These are phyloP conservation scores for Protula sp. DNA, from an alignment of 2,888 invertebrate genomes.

Conservation along the genomic window DNA sequence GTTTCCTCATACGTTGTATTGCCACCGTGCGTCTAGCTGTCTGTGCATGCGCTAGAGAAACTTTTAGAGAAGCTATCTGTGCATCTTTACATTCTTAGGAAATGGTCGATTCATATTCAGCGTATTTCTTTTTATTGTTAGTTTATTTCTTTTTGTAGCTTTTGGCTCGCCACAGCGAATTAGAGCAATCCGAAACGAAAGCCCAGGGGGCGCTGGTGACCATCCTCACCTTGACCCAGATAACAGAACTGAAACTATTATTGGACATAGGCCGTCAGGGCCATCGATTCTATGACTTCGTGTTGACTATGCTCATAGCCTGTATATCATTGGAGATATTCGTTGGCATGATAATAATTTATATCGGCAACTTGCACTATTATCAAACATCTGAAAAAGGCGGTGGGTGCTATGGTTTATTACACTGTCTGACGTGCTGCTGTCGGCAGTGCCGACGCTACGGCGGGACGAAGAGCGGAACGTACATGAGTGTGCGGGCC, in stretches of 20 bases:
- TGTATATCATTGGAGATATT: slow-evolving; percentile 29
- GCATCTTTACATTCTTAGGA: too few relatives aligned
- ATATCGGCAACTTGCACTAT: slow-evolving; percentile 27
- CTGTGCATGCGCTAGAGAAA: too few relatives aligned
- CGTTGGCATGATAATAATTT: slow-evolving; percentile 31
- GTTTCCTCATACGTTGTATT: too few relatives aligned
- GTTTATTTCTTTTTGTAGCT: slow-evolving; percentile 14
- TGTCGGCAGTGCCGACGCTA: slow-evolving; percentile 18
- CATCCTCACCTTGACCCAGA: slow-evolving; percentile 28
- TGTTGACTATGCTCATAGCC: slow-evolving; percentile 27
- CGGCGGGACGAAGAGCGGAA: slow-evolving; percentile 15
- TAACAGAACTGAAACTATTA: slow-evolving; percentile 28
- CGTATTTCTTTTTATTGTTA: not conserved
- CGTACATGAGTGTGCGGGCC: slow-evolving; percentile 19
- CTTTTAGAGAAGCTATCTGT: too few relatives aligned
- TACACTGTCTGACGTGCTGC: slow-evolving; percentile 12
- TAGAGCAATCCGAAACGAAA: slow-evolving; percentile 31
- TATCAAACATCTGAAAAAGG: slow-evolving; percentile 12
- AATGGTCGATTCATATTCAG: too few relatives aligned
- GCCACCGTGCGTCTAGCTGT: too few relatives aligned
- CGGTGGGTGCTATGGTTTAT: slow-evolving; percentile 13
- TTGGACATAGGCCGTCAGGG: slow-evolving; percentile 28
- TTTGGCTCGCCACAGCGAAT: slow-evolving; percentile 26
- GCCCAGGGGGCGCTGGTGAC: slow-evolving; percentile 29
- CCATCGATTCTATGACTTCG: slow-evolving; percentile 32